Evolutionary conservation across 2,113 vertebrate species (phyloP).

Genomic region (Burhinus oedicnemus): DNA sequence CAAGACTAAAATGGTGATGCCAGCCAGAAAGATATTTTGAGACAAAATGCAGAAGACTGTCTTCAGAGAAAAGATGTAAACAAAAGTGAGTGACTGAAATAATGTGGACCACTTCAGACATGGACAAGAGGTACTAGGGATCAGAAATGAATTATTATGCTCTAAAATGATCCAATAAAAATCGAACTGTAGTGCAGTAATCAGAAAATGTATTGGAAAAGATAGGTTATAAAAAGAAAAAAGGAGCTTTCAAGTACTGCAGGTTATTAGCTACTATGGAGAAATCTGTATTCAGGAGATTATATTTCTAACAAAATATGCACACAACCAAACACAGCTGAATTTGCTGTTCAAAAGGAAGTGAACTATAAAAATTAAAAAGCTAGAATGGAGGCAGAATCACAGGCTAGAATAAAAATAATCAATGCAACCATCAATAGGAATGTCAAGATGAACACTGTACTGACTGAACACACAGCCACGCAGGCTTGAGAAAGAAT

Average conservation of each 20-base stretch:
- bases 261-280: conserved; percentile 14
- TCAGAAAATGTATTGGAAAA: conserved; percentile 56
- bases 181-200: conserved; percentile 49
- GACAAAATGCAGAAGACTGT: neutral
- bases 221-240: conserved; percentile 52
- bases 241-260: conserved; percentile 41
- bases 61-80: conserved; percentile 55
- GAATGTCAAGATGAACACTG: conserved; percentile 51
- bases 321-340: neutral
- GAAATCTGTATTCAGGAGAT: conserved; percentile 33
- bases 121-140: conserved; percentile 33
- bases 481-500: conserved; percentile 48
- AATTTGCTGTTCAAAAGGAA: conserved; percentile 45
- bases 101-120: conserved; percentile 38
- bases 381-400: conserved; percentile 20
- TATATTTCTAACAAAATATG: neutral
- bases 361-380: conserved; percentile 51
- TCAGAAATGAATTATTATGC: conserved; percentile 63
- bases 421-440: conserved; percentile 69
- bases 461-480: conserved; percentile 45
- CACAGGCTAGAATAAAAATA: conserved; percentile 58
- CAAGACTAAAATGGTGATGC: neutral
- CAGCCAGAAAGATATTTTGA: conserved; percentile 9
- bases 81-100: conserved; percentile 56
- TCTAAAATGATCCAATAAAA: conserved; percentile 69